Base-by-base conservation (phyloP, 2,113 vertebrate genomes). In the Polypterus senegalus region DNA sequence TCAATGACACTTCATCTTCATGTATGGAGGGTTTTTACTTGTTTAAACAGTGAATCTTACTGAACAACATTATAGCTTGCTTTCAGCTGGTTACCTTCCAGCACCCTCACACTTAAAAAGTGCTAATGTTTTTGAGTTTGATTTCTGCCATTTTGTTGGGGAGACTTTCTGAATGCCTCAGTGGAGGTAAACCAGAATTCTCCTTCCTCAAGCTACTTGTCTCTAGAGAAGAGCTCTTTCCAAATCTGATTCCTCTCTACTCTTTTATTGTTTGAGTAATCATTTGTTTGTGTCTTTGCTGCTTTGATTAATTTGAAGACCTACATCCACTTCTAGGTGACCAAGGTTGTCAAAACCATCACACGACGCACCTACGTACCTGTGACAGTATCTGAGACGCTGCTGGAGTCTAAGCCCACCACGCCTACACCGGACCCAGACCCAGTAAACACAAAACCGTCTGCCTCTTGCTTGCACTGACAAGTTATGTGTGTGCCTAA, bases 271-370 rank as follows among this genome's bases (percentile, higher is more conserved):
- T 57, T 5, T 57, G 7, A 2, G 46, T 5, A 27, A 5, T 9
- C 56, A 57, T 3, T 57, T 44, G 56, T 57, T 27, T 43, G n/a
- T 57, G 27, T 27, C 27, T 27, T 27, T 27, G 27, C 27, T 27
- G 6, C 5, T 11, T 27, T 27, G 10, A 6, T 47, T 4, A 6
- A 5, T 47, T 46, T 56, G 46, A 46, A 51, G 57, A 6, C 44
- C 49, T 55, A 4, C 9, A 46, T 62, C 60, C 68, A 46, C 70
- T 70, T 59, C 69, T 57, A 76, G 81, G 74, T 83, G 65, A 73
- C 74, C 59, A 78, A 77, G 69, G 73, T 76, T 68, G 69, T 83
- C 72, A 79, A 78, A 83, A 83, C 73, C 67, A 71, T 83, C 74
- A 72, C 71, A 10, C 63, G 63, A 46, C 70, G 66, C 71, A 80